These are phyloP conservation scores for Coreoperca whiteheadi DNA, from an alignment of 2,113 vertebrate species.

Conservation along the genomic window DNA sequence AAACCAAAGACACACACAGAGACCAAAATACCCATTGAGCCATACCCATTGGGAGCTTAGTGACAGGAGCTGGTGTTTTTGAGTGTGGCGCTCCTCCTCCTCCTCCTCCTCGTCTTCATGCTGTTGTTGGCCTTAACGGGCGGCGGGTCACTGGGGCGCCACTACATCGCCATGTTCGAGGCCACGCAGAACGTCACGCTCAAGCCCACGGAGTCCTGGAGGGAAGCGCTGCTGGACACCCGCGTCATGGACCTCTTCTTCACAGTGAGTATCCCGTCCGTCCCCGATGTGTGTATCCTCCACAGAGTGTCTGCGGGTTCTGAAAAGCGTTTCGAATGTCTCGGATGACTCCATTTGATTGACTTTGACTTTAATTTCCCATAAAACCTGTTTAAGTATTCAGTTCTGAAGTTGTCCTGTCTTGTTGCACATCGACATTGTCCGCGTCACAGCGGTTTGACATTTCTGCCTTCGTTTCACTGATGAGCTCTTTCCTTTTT, in stretches of 20 bases:
- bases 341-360: too few relatives aligned
- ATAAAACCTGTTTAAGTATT: neutral
- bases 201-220: slow-evolving; percentile 98
- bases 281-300: neutral
- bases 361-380: too few relatives aligned
- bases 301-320: neutral
- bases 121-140: slow-evolving; percentile 95
- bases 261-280: slow-evolving; percentile 89
- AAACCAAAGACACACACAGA: slow-evolving; percentile 35
- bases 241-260: slow-evolving; percentile 99
- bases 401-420: neutral
- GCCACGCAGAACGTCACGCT: slow-evolving; percentile 98
- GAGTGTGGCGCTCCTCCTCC: slow-evolving; percentile 16
- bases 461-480: neutral
- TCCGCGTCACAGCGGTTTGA: neutral
- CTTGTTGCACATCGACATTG: neutral
- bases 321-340: neutral
- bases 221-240: slow-evolving; percentile 97
- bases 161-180: slow-evolving; percentile 99
- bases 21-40: slow-evolving; percentile 58
- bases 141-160: slow-evolving; percentile 95
- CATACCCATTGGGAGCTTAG: slow-evolving; percentile 42
- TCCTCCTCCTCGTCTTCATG: slow-evolving; percentile 76
- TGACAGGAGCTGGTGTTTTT: slow-evolving; percentile 60
- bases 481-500: too few relatives aligned